Percentiles rank a stretch among this genome's conserved stretches.
These are phyloP conservation scores for Saguinus imperator DNA, from an alignment of 2,113 vertebrate genomes.

Conservation along the genomic window DNA sequence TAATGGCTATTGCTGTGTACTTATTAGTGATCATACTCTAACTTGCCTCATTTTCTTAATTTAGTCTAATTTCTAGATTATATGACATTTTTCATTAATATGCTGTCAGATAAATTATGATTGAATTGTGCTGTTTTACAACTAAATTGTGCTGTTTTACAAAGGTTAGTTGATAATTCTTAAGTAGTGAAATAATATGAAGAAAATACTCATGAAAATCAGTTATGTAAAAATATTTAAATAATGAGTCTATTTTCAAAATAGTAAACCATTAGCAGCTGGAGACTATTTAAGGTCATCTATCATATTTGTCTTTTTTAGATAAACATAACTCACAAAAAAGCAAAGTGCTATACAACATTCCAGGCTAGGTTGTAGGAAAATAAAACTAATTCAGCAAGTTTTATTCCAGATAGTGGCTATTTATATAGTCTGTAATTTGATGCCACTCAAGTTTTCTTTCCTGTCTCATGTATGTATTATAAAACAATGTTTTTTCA, in stretches of 20 bases:
- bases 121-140: conserved; percentile 35
- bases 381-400: conserved; percentile 29
- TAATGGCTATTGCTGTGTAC: conserved; percentile 17
- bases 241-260: conserved; percentile 51
- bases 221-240: conserved; percentile 44
- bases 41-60: conserved; percentile 51
- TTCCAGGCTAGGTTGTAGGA: conserved; percentile 4
- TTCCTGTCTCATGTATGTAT: not conserved
- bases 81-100: not conserved
- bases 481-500: conserved; percentile 45
- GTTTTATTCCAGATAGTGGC: conserved; percentile 22
- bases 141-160: conserved; percentile 42
- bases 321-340: conserved; percentile 36
- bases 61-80: conserved; percentile 6
- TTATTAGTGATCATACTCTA: not conserved
- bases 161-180: not conserved
- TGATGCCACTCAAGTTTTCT: not conserved
- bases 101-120: not conserved
- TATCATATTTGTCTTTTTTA: conserved; percentile 33
- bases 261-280: conserved; percentile 23
- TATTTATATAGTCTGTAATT: conserved; percentile 23
- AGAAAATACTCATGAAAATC: conserved; percentile 44
- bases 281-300: not conserved
- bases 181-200: conserved; percentile 20
- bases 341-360: conserved; percentile 11